These are phyloP conservation scores for Troides aeacus DNA, from an alignment of 2,888 invertebrate genomes.

Conservation along the genomic window DNA sequence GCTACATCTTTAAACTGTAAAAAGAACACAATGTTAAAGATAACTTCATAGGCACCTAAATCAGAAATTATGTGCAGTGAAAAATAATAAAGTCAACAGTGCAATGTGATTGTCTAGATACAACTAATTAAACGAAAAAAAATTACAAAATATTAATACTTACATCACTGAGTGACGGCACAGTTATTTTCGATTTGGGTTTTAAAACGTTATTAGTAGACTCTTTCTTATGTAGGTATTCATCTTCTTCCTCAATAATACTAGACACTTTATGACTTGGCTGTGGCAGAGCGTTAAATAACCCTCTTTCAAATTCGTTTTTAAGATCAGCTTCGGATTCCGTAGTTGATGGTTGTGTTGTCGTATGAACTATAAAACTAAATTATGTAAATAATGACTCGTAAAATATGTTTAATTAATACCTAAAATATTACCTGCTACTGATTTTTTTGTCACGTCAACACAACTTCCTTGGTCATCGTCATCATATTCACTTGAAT, in stretches of 20 bases:
- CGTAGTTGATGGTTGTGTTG: conserved; percentile 32
- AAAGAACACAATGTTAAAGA: conserved; percentile 31
- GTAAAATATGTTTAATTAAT: no score
- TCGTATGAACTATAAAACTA: conserved; percentile 16
- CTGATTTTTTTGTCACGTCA: conserved; percentile 44
- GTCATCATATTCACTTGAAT: conserved; percentile 67
- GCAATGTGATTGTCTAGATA: not conserved
- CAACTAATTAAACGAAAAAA: no score
- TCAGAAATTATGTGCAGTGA: not conserved
- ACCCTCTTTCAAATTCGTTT: conserved; percentile 36
- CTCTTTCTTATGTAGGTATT: conserved; percentile 82
- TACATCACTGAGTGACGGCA: conserved; percentile 85
- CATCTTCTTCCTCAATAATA: conserved; percentile 81
- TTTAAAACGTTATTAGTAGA: conserved; percentile 50
- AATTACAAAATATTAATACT: conserved; percentile 34
- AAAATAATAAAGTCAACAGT: not conserved
- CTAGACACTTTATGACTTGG: conserved; percentile 60
- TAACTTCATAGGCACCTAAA: not conserved
- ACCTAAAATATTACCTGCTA: conserved; percentile 39
- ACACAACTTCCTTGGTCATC: conserved; percentile 44
- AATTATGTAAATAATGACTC: not conserved
- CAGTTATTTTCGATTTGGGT: conserved; percentile 82
- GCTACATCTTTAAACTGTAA: conserved; percentile 82
- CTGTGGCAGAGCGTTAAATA: conserved; percentile 73
- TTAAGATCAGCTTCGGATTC: conserved; percentile 11